A percentile compares a stretch with the other conserved stretches of the same genome.
These are phyloP conservation scores for Nematolebias whitei DNA, from an alignment of 2,113 vertebrate genomes.

Conservation along the genomic window DNA sequence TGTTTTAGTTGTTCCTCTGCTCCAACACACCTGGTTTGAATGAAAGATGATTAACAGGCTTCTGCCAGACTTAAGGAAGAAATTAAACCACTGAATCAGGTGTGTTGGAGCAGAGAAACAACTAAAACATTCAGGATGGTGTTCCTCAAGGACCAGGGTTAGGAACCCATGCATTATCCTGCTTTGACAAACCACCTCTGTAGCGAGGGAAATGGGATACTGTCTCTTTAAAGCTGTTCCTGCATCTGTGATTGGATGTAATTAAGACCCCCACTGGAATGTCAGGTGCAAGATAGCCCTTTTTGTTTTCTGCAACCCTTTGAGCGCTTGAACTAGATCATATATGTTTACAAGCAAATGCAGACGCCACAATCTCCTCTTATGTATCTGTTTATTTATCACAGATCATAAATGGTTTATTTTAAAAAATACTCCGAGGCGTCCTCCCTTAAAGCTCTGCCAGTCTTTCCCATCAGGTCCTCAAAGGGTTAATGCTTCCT, in stretches of 20 bases:
- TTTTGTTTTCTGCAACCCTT: conserved; percentile 84
- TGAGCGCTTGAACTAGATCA: conserved; percentile 81
- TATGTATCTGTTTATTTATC: conserved; percentile 1
- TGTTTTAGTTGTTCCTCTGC: no score
- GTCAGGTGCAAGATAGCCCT: conserved; percentile 58
- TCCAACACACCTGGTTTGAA: no score
- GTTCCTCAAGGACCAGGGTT: no score
- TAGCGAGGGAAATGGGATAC: conserved; percentile 80
- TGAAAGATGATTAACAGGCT: no score
- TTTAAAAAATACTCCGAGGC: background rate
- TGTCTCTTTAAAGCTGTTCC: conserved; percentile 87
- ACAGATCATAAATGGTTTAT: conserved; percentile 8
- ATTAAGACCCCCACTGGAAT: conserved; percentile 43
- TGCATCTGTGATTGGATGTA: conserved; percentile 68
- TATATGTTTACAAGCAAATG: conserved; percentile 11
- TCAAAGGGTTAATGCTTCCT: conserved; percentile 74
- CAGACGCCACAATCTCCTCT: conserved; percentile 10
- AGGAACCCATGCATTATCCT: no score
- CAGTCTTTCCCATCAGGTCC: no score
- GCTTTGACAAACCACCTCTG: conserved; percentile 62
- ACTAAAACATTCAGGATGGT: no score
- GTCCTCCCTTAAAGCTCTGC: no score
- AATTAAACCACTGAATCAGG: no score
- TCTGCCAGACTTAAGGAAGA: no score
- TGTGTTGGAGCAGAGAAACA: no score